These are phyloP conservation scores for Endotricha flammealis DNA, from an alignment of 2,888 invertebrate genomes.

Conservation along the genomic window DNA sequence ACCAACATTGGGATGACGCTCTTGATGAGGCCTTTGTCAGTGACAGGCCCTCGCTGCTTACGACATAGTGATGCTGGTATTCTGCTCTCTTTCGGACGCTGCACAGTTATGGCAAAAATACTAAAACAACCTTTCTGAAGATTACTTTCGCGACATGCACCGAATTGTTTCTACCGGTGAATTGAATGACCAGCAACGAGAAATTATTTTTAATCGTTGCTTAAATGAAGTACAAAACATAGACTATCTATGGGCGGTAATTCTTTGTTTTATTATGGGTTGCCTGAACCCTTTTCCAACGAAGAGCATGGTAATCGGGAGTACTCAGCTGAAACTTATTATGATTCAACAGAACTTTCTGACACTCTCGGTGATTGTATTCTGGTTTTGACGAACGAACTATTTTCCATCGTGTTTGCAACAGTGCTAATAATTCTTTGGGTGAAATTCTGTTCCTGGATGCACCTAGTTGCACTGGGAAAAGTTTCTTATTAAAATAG, in stretches of 20 bases:
- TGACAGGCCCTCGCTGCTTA: neutral
- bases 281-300: slow-evolving; percentile 1
- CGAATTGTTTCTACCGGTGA: neutral
- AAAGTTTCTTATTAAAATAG: no score
- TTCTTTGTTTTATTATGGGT: neutral
- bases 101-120: neutral
- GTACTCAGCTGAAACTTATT: slow-evolving; percentile 3
- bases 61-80: neutral
- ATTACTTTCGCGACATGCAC: neutral
- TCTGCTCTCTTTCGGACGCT: neutral
- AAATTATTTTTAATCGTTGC: neutral
- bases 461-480: neutral
- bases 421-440: neutral
- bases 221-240: neutral
- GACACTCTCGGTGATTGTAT: slow-evolving; percentile 4
- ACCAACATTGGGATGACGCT: slow-evolving; percentile 14
- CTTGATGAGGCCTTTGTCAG: slow-evolving; percentile 14
- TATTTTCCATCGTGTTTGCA: neutral
- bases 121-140: neutral
- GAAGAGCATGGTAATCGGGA: slow-evolving; percentile 7
- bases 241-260: neutral
- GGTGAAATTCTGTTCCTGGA: neutral
- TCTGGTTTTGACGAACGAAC: neutral
- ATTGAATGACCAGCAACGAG: neutral
- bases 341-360: slow-evolving; percentile 1